Conservation (phyloP, 2,113 vertebrate species). For the Camelus bactrianus region DNA sequence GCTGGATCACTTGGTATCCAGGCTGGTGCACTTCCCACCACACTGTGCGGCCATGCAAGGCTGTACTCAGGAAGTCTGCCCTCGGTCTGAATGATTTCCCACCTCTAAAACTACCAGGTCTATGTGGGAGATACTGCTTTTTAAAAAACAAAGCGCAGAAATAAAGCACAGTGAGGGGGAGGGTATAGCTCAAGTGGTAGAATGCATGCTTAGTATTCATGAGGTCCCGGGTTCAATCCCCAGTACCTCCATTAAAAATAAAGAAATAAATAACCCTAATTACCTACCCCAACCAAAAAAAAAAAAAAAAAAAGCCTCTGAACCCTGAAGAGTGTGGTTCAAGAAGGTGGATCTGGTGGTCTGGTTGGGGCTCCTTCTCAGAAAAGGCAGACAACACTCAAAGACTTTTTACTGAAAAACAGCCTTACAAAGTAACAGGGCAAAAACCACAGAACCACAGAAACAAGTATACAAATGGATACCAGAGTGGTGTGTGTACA, state of each 20-base stretch:
- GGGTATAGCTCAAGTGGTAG: too few species aligned
- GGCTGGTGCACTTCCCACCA: not conserved
- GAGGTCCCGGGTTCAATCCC: too few species aligned
- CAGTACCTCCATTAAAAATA: too few species aligned
- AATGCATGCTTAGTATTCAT: too few species aligned
- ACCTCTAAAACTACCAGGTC: not conserved
- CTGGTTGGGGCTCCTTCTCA: not conserved
- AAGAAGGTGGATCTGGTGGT: not conserved
- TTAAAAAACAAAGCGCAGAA: not conserved
- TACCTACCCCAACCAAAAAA: too few species aligned
- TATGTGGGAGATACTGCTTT: not conserved
- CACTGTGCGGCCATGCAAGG: too few species aligned
- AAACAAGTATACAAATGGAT: not conserved
- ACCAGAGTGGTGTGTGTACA: not conserved
- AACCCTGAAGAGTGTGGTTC: not conserved
- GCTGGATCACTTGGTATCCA: not conserved
- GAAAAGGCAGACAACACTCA: not conserved
- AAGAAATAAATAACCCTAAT: too few species aligned
- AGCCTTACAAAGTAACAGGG: not conserved
- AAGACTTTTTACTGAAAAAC: not conserved
- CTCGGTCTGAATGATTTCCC: accelerated
- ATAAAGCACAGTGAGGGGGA: too few species aligned
- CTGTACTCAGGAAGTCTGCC: not conserved
- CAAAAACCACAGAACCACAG: not conserved
- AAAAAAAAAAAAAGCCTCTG: not conserved